Evolutionary conservation across 2,113 vertebrate genomes (phyloP).

Genomic region (Thamnophis sirtalis): DNA sequence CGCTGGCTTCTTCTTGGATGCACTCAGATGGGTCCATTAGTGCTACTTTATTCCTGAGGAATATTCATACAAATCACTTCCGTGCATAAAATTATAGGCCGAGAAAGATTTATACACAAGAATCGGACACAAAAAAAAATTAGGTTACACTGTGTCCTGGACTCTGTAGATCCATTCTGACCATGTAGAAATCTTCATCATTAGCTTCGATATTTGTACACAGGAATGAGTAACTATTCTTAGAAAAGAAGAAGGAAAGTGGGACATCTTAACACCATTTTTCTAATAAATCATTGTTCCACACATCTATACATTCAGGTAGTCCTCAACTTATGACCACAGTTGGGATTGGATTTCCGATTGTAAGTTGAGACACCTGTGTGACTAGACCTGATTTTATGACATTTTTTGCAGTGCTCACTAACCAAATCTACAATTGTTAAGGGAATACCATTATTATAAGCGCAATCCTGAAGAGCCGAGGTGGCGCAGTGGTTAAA

Average conservation of each 20-base stretch:
- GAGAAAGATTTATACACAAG: not conserved
- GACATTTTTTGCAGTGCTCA: not conserved
- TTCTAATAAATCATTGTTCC: not conserved
- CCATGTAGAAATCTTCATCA: not conserved
- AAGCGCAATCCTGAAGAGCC: not conserved
- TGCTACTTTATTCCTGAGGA: not conserved
- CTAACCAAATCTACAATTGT: not conserved
- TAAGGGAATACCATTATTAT: not conserved
- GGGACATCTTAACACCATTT: not conserved
- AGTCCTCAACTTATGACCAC: not conserved
- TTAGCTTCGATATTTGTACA: not conserved
- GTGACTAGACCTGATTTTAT: not conserved
- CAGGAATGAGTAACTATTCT: not conserved
- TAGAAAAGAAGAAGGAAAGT: not conserved
- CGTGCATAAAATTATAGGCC: not conserved
- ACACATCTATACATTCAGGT: not conserved
- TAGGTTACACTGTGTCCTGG: not conserved
- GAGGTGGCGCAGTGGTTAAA: too few species aligned
- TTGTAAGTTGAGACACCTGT: not conserved
- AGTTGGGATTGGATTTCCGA: not conserved
- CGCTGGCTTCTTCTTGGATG: not conserved
- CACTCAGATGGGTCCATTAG: not conserved
- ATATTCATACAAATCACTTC: not conserved
- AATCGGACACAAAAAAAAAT: not conserved
- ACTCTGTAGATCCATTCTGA: not conserved